These are phyloP conservation scores for Geopemphigus sp. DNA, from an alignment of 1,140 invertebrate species.

Conservation along the genomic window DNA sequence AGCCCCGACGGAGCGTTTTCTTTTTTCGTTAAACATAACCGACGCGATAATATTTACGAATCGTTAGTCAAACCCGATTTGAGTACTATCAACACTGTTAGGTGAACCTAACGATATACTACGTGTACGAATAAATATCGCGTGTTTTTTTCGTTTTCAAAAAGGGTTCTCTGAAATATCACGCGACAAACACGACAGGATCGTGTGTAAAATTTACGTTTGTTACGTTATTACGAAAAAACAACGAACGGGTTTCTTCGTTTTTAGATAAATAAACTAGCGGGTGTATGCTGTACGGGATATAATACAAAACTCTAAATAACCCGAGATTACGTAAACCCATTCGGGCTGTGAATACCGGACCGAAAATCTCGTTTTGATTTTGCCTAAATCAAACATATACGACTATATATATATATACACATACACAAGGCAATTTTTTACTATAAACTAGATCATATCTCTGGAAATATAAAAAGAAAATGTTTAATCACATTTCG, in stretches of 20 bases:
- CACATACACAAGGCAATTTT: neutral
- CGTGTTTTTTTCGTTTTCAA: neutral
- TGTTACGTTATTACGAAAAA: too few relatives aligned
- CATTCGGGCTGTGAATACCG: neutral
- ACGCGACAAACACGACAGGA: neutral
- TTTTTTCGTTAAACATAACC: too few relatives aligned
- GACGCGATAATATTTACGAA: neutral
- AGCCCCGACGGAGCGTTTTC: too few relatives aligned
- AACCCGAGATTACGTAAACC: neutral
- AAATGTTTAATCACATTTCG: too few relatives aligned
- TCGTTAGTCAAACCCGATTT: neutral
- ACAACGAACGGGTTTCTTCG: neutral
- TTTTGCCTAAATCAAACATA: neutral
- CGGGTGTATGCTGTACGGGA: neutral
- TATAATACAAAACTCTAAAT: neutral
- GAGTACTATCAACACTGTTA: neutral
- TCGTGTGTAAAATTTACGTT: conserved; percentile 35
- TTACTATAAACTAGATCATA: too few relatives aligned
- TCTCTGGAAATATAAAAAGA: too few relatives aligned
- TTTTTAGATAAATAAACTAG: neutral
- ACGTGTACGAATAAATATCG: neutral
- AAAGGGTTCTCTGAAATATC: neutral
- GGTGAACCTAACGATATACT: neutral
- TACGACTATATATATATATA: neutral
- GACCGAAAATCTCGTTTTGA: conserved; percentile 26